Base-by-base conservation (phyloP, 1,140 invertebrate genomes). In the Drosophila kohkoa region DNA sequence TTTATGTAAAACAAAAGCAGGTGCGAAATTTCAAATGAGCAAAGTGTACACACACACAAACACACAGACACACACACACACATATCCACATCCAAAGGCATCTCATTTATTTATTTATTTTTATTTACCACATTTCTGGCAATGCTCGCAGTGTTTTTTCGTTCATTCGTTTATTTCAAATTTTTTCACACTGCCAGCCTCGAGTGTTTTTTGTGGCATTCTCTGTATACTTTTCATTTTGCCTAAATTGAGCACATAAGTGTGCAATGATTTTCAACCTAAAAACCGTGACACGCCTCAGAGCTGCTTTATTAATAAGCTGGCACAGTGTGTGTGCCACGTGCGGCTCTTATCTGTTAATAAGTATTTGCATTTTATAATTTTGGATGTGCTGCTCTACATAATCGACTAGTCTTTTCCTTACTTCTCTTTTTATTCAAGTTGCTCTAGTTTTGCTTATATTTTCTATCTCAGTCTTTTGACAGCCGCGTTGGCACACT, bases 11-110 rank as follows among this genome's bases (percentile, higher is more conserved):
- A 63, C 64, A 52, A 57, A 83, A 64, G 35, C 81, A 85, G 81
- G 77, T 83, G 81, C 69, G 69, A 83, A 81, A 66, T 83, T 77
- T 85, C 66, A 70, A 85, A 83, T 85, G 74, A 64, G 15, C 57
- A 46, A 28, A 16, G 38, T 38, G 25, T 55, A 38, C 13, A 43
- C 35, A 38, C 20, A 4, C 20, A 25, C 20, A 25, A 3, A 25
- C 20, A 20, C 2, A 38, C n/a, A n/a, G n/a, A n/a, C n/a, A n/a
- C 13, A 43, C 35, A 43, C 35, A 38, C 20, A 0, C 3, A 3
- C 20, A 25, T 3, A 4, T 15, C 15, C 35, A 38, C 20, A 64
- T 46, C 25, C 41, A 25, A 46, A 15, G 28, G 25, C 35, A 32
- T 54, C 6, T 46, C 32, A 63, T 64, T 64, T 69, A 41, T 72